phyloP scores from a whole-genome alignment of 2,888 invertebrate species.

The Meliscaeva auricollis region DNA sequence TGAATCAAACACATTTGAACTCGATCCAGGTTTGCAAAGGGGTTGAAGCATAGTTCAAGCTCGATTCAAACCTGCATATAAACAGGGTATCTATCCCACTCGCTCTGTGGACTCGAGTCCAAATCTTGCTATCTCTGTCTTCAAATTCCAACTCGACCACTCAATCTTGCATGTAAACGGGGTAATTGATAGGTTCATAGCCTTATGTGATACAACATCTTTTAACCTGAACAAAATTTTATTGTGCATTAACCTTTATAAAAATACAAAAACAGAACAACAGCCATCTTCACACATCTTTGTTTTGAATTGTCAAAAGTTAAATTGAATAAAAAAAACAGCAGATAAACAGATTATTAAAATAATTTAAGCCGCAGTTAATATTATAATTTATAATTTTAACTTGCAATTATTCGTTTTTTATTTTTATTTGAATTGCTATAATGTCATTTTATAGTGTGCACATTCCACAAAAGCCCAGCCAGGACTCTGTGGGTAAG shows the following conservation, averaged over 20 bases:
- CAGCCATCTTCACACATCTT: conserved; percentile 43
- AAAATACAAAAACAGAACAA: background rate
- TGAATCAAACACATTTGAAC: too few relatives aligned
- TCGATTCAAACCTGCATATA: too few relatives aligned
- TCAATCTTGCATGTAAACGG: too few relatives aligned
- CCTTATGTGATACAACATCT: background rate
- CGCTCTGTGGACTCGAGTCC: too few relatives aligned
- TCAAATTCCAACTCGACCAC: too few relatives aligned
- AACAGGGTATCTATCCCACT: too few relatives aligned
- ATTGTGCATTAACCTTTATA: background rate
- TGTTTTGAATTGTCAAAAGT: conserved; percentile 63
- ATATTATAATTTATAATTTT: conserved; percentile 29
- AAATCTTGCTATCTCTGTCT: too few relatives aligned
- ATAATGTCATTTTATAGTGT: conserved; percentile 71
- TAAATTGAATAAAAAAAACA: conserved; percentile 63
- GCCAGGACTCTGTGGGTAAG: conserved; percentile 51
- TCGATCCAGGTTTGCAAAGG: too few relatives aligned
- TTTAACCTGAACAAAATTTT: background rate
- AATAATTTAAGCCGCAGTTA: conserved; percentile 41
- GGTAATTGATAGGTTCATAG: too few relatives aligned
- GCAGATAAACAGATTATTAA: conserved; percentile 64
- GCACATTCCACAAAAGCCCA: conserved; percentile 65
- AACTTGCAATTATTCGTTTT: conserved; percentile 2
- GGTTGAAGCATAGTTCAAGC: too few relatives aligned
- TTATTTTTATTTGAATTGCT: conserved; percentile 4